Evolutionary conservation across 2,797 vertebrate species (phyloP), one percentile per base, ranked within the genome.

Genomic region (Lepilemur ruficaudatus): DNA sequence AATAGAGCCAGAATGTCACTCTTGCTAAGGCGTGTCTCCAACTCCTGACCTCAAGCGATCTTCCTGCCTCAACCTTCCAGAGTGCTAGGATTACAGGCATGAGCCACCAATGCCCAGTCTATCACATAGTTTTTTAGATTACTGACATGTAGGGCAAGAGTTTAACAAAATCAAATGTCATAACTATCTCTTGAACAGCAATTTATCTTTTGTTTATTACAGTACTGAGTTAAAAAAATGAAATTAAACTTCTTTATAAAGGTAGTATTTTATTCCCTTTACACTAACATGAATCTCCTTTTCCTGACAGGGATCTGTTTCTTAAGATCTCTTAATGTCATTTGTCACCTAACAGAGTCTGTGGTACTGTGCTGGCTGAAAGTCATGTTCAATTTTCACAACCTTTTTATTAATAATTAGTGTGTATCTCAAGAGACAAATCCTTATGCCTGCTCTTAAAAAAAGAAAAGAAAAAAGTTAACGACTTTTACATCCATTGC

Each of bases 361-460:
- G 0, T 92, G 91, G 70, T 91, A 75, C 55, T 78, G 20, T 67
- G 69, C 85, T 97, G 87, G 67, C 87, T 95, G 79, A 95, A 96
- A 79, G 82, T 96, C 96, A 96, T 96, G 89, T 91, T 97, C 87
- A 96, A 94, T 98, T 98, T 98, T 96, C 89, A 88, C 92, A 95
- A 81, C 59, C 59, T 78, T 61, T 96, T 95, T 97, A 96, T 97
- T 97, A 96, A 95, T 91, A 89, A 97, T 93, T 73, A 18, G 91
- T 25, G 18, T 88, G n/a, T 63, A 75, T 94, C 96, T 96, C 91
- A 83, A 89, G 93, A 97, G 97, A 89, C 85, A 95, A 65, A 92
- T 89, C 55, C 61, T 76, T 83, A 95, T 91, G 80, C 75, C 52
- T 95, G 17, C 65, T 84, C 59, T 89, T 82, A 76, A 18, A 18